Percentiles rank a stretch among this genome's conserved stretches.
These are phyloP conservation scores for Leptothorax acervorum DNA, from an alignment of 2,888 invertebrate species.

Conservation along the genomic window DNA sequence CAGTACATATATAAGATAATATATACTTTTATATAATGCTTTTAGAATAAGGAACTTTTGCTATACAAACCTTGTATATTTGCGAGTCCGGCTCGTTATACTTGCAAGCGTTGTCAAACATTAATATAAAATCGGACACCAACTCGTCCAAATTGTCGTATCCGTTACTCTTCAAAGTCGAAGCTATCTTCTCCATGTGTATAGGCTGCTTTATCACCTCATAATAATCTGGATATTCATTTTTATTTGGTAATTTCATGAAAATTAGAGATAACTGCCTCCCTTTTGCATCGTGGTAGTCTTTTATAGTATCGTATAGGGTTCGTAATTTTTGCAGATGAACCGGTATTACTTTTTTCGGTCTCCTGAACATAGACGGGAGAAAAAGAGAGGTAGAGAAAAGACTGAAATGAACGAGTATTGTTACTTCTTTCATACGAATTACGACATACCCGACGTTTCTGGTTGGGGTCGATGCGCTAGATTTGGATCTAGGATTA, in stretches of 20 bases:
- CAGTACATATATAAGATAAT: neutral
- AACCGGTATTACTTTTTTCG: slow-evolving; percentile 83
- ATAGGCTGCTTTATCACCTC: slow-evolving; percentile 98
- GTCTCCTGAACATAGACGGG: slow-evolving; percentile 75
- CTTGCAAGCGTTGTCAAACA: slow-evolving; percentile 99
- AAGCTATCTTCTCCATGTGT: slow-evolving; percentile 97
- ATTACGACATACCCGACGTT: slow-evolving; percentile 84
- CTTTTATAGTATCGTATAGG: slow-evolving; percentile 95
- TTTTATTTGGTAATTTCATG: slow-evolving; percentile 97
- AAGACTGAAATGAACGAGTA: slow-evolving; percentile 37
- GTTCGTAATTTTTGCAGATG: slow-evolving; percentile 92
- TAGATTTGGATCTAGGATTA: slow-evolving; percentile 77
- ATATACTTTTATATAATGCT: neutral
- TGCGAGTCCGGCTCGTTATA: slow-evolving; percentile 99
- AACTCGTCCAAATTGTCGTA: slow-evolving; percentile 95
- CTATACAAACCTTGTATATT: slow-evolving; percentile 92
- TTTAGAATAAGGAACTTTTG: neutral
- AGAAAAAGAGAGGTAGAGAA: slow-evolving; percentile 25
- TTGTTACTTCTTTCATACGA: neutral
- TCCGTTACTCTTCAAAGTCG: slow-evolving; percentile 91
- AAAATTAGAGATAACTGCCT: slow-evolving; percentile 98
- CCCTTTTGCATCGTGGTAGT: slow-evolving; percentile 94
- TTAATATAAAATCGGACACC: slow-evolving; percentile 94
- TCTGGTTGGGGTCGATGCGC: slow-evolving; percentile 82
- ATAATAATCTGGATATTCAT: slow-evolving; percentile 98